phyloP scores from a whole-genome alignment of 2,888 invertebrate genomes.

The Lithophane socia region DNA sequence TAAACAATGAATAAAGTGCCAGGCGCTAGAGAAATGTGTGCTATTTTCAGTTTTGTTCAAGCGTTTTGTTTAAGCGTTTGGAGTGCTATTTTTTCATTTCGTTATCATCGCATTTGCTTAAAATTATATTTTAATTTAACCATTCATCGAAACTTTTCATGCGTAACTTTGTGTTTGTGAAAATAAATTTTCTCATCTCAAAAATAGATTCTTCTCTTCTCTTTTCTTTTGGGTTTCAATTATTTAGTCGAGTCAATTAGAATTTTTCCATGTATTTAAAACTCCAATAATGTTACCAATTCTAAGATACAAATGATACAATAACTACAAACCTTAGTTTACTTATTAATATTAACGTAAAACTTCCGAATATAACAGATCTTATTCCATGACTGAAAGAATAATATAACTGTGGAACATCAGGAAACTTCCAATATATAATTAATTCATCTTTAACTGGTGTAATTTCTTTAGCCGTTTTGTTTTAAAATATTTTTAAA shows the following conservation, averaged over 20 bases:
- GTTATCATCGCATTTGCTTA: not conserved
- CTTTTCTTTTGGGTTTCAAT: not conserved
- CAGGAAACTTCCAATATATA: not conserved
- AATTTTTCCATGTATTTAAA: not conserved
- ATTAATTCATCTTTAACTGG: not conserved
- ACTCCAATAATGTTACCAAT: not conserved
- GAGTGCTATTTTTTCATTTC: not conserved
- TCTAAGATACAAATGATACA: too few relatives aligned
- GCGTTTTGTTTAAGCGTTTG: not conserved
- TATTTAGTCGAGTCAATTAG: not conserved
- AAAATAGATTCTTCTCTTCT: not conserved
- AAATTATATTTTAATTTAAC: not conserved
- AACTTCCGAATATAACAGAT: constrained; percentile 16
- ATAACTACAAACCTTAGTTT: not conserved
- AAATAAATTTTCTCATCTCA: too few relatives aligned
- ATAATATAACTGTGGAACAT: constrained; percentile 7
- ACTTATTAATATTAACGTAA: not conserved
- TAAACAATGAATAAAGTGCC: constrained; percentile 10
- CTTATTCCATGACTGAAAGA: constrained; percentile 38
- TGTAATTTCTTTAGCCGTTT: not conserved
- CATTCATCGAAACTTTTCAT: not conserved
- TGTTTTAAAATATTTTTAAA: not conserved
- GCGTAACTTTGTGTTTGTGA: not conserved
- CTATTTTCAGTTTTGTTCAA: constrained; percentile 28
- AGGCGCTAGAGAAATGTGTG: constrained; percentile 51